These are phyloP conservation scores for Chymomyza procnemis DNA, from an alignment of 2,888 invertebrate species.

Conservation along the genomic window DNA sequence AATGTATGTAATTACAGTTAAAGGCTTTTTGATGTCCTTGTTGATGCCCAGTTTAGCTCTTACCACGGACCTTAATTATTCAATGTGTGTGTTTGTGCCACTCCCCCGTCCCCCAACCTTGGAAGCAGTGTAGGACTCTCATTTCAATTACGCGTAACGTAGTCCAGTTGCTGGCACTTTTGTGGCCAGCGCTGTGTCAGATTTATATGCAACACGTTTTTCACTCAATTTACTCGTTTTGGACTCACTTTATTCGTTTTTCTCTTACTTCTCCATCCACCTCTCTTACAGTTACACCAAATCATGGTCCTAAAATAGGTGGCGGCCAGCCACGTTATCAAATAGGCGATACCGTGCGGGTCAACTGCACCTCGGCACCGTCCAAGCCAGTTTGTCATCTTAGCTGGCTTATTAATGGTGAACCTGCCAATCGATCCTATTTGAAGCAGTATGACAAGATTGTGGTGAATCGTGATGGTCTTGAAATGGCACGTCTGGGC, in stretches of 20 bases:
- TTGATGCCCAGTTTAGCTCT: constrained; percentile 19
- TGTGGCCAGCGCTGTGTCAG: background rate
- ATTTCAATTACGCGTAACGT: background rate
- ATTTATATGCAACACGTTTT: background rate
- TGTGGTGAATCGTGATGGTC: constrained; percentile 81
- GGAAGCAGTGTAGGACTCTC: background rate
- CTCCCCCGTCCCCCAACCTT: background rate
- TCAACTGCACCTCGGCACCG: constrained; percentile 91
- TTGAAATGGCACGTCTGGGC: constrained; percentile 87
- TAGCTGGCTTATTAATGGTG: constrained; percentile 92
- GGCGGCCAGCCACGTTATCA: constrained; percentile 90
- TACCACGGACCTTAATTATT: constrained; percentile 20
- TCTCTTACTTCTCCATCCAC: constrained; percentile 18
- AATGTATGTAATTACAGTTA: constrained; percentile 37
- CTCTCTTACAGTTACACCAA: constrained; percentile 84
- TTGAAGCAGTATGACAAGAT: constrained; percentile 80
- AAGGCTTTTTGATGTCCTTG: constrained; percentile 43
- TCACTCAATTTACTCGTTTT: background rate
- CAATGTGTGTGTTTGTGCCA: constrained; percentile 4
- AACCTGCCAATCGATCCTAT: constrained; percentile 82
- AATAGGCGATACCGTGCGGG: constrained; percentile 88
- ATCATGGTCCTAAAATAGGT: constrained; percentile 87
- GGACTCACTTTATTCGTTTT: background rate
- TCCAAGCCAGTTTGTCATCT: constrained; percentile 90
- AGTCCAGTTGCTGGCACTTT: background rate